phyloP scores from a whole-genome alignment of 2,113 vertebrate species.

The Phalacrocorax aristotelis region DNA sequence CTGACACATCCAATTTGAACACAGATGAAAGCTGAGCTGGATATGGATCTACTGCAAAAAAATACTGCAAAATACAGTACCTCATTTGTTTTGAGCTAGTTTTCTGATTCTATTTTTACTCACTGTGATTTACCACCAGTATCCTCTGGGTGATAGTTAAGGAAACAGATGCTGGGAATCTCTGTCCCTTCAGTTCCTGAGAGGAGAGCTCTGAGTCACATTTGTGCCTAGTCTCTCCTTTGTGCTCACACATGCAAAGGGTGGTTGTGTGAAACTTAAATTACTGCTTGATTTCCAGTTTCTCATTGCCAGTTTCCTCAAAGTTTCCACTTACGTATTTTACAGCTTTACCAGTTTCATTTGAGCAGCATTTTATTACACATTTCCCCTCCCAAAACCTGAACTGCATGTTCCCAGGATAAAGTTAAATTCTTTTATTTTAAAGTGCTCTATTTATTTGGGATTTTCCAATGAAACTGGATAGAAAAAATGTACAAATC shows the following conservation, averaged over 20 bases:
- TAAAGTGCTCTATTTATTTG: constrained; percentile 58
- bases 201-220: constrained; percentile 84
- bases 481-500: constrained; percentile 47
- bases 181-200: constrained; percentile 88
- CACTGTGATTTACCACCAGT: constrained; percentile 86
- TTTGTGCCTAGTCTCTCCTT: constrained; percentile 81
- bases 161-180: constrained; percentile 98
- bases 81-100: constrained; percentile 69
- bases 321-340: constrained; percentile 94
- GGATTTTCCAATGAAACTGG: constrained; percentile 70
- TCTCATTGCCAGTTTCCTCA: constrained; percentile 91
- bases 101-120: constrained; percentile 89
- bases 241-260: constrained; percentile 88
- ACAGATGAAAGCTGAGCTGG: constrained; percentile 4
- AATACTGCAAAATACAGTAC: constrained; percentile 16
- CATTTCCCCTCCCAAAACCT: constrained; percentile 78
- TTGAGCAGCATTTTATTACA: constrained; percentile 70
- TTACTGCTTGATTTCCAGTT: constrained; percentile 86
- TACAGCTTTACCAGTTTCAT: constrained; percentile 78
- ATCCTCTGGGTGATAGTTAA: constrained; percentile 91
- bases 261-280: constrained; percentile 82
- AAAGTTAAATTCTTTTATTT: constrained; percentile 77
- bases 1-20: constrained; percentile 11
- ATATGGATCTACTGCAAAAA: not conserved
- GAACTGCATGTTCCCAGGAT: constrained; percentile 82